These are phyloP conservation scores for Cepaea nemoralis DNA, from an alignment of 1,140 invertebrate species.

Conservation along the genomic window DNA sequence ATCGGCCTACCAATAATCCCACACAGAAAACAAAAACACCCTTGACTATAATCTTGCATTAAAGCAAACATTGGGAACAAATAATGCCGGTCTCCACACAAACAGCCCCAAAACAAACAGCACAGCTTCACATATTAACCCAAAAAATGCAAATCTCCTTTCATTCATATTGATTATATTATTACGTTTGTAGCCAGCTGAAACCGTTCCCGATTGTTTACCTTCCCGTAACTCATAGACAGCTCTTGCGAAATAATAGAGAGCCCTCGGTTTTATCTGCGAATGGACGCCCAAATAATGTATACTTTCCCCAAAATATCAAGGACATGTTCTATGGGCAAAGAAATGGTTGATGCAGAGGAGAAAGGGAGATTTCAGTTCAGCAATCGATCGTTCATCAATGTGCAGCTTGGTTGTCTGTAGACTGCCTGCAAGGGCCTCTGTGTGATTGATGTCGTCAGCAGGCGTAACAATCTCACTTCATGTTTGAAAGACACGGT, in stretches of 20 bases:
- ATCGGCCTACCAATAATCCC: no score
- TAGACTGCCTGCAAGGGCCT: no score
- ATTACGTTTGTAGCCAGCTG: not conserved
- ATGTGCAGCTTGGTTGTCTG: no score
- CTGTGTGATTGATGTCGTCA: no score
- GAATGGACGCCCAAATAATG: not conserved
- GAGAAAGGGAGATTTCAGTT: not conserved
- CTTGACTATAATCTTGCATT: no score
- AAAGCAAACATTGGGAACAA: no score
- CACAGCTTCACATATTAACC: not conserved
- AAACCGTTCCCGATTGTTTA: not conserved
- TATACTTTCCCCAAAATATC: not conserved
- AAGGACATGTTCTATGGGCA: not conserved
- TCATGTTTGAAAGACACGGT: no score
- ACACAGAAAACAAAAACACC: no score
- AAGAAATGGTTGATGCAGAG: not conserved
- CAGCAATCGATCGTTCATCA: not conserved
- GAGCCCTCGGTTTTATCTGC: not conserved
- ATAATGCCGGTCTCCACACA: no score
- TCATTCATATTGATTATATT: constrained; percentile 11
- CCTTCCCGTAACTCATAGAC: not conserved
- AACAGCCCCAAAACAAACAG: not conserved
- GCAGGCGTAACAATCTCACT: no score
- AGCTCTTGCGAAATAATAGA: not conserved
- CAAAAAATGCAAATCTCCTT: not conserved